Evolutionary conservation across 2,113 vertebrate species (phyloP).

Genomic region (Athene cunicularia): DNA sequence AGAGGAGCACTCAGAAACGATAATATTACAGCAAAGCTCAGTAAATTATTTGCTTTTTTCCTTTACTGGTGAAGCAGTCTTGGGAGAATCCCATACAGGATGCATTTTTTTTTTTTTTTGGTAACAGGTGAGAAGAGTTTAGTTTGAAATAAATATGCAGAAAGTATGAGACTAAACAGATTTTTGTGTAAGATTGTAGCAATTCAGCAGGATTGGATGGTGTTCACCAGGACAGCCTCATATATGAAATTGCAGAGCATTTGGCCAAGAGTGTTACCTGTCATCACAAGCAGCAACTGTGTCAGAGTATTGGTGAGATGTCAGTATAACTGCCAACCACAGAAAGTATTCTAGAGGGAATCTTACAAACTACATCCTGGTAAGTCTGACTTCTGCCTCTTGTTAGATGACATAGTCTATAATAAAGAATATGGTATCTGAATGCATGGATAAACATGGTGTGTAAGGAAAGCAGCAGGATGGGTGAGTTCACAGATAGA

Average conservation of each 20-base stretch:
- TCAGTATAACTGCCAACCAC: neutral
- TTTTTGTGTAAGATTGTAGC: neutral
- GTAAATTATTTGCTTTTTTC: neutral
- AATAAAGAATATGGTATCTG: neutral
- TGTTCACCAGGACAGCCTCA: neutral
- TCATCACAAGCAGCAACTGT: neutral
- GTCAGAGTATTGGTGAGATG: neutral
- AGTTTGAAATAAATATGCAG: neutral
- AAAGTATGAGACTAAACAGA: neutral
- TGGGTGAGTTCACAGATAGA: neutral
- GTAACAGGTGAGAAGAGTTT: neutral
- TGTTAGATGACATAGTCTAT: neutral
- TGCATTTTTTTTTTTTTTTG: neutral
- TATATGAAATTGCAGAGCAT: neutral
- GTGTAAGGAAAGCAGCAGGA: neutral
- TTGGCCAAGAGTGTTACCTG: neutral
- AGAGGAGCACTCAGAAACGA: neutral
- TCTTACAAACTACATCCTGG: neutral
- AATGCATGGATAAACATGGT: neutral
- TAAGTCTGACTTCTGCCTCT: neutral
- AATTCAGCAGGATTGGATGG: neutral
- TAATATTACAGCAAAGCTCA: neutral
- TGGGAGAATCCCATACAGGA: neutral
- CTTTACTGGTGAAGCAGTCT: neutral
- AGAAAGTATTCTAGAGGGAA: neutral